These are phyloP conservation scores for Steinernema khuongi DNA, from an alignment of 1,140 invertebrate species.

Conservation along the genomic window DNA sequence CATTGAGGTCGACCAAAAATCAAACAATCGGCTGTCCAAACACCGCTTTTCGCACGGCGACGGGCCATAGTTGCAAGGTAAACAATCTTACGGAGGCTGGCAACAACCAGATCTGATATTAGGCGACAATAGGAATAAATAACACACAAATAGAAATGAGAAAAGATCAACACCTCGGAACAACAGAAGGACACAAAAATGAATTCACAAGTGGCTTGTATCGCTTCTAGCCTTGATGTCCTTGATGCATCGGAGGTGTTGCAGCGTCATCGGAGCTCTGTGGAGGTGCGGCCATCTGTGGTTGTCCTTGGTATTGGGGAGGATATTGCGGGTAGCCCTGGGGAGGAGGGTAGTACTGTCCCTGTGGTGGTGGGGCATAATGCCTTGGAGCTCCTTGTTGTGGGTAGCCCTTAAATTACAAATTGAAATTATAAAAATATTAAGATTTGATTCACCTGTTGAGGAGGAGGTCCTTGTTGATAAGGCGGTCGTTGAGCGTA, in stretches of 20 bases:
- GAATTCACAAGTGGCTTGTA: not conserved
- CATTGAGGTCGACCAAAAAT: not conserved
- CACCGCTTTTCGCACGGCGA: not conserved
- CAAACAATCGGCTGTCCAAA: constrained; percentile 10
- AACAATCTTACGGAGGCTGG: no score
- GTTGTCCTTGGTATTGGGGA: not conserved
- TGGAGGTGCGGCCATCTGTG: not conserved
- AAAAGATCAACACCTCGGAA: not conserved
- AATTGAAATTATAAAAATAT: not conserved
- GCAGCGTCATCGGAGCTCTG: not conserved
- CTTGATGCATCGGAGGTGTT: constrained; percentile 1
- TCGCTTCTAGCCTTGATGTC: not conserved
- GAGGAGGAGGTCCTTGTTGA: constrained; percentile 5
- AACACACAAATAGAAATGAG: not conserved
- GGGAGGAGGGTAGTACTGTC: constrained; percentile 26
- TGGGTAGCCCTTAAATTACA: constrained; percentile 12
- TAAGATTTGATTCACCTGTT: not conserved
- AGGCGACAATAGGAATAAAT: not conserved
- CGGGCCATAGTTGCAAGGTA: not conserved
- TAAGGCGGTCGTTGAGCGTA: constrained; percentile 4
- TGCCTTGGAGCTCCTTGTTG: constrained; percentile 36
- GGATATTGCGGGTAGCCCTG: constrained; percentile 19
- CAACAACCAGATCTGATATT: not conserved
- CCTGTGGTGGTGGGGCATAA: constrained; percentile 27
- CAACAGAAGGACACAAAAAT: not conserved